These are phyloP conservation scores for Margaritifera margaritifera DNA, from an alignment of 2,888 invertebrate genomes.

Conservation along the genomic window DNA sequence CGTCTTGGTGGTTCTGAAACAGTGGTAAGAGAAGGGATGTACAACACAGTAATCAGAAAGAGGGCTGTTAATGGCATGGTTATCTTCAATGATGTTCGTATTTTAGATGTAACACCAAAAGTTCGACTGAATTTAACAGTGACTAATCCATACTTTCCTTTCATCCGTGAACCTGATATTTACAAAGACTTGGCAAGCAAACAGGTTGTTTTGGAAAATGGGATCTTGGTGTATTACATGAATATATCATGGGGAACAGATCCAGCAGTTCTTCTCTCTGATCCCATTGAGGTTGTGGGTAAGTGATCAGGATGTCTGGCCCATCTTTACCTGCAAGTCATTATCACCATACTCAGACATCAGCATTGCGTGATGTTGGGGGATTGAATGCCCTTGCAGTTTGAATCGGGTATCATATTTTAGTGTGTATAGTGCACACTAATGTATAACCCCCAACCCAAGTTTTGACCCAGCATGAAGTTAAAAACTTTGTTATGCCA, in stretches of 20 bases:
- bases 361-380: too few relatives aligned
- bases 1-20: slow-evolving; percentile 25
- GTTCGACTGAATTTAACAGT: slow-evolving; percentile 22
- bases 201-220: too few relatives aligned
- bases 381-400: too few relatives aligned
- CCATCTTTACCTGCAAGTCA: too few relatives aligned
- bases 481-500: too few relatives aligned
- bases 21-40: slow-evolving; percentile 13
- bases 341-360: too few relatives aligned
- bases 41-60: slow-evolving; percentile 25
- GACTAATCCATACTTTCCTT: slow-evolving; percentile 27
- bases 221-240: background rate
- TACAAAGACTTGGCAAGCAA: too few relatives aligned
- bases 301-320: background rate
- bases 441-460: too few relatives aligned
- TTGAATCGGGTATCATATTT: too few relatives aligned
- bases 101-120: slow-evolving; percentile 24
- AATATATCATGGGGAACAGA: slow-evolving; percentile 13
- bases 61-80: slow-evolving; percentile 25
- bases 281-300: slow-evolving; percentile 26
- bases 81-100: slow-evolving; percentile 18
- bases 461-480: too few relatives aligned
- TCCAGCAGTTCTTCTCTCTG: slow-evolving; percentile 18
- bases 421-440: too few relatives aligned
- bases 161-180: slow-evolving; percentile 26